Evolutionary conservation across 2,113 vertebrate species (phyloP).

Genomic region (Sisor rabdophorus): DNA sequence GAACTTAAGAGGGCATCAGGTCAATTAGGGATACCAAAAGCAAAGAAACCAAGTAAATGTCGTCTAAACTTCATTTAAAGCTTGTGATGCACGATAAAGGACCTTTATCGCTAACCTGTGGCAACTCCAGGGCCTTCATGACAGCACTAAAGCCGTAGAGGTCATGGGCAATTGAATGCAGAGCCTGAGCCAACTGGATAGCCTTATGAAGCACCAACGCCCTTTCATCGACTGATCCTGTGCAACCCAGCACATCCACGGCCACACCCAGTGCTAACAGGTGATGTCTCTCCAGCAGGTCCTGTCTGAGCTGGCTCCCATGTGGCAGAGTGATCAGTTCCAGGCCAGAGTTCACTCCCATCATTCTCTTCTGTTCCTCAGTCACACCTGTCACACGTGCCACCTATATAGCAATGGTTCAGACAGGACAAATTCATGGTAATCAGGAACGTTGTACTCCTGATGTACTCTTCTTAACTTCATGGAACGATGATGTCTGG

Average conservation of each 20-base stretch:
- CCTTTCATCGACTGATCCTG: slow-evolving; percentile 73
- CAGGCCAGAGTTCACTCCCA: slow-evolving; percentile 81
- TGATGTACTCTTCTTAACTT: background rate
- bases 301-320: slow-evolving; percentile 75
- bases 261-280: slow-evolving; percentile 74
- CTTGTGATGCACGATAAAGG: background rate
- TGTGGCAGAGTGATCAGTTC: slow-evolving; percentile 83
- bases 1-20: background rate
- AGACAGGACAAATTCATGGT: background rate
- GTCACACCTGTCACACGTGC: slow-evolving; percentile 74
- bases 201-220: slow-evolving; percentile 72
- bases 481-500: background rate
- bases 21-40: background rate
- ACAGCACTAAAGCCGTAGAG: slow-evolving; percentile 80
- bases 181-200: slow-evolving; percentile 73
- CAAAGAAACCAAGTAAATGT: background rate
- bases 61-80: background rate
- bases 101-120: slow-evolving; percentile 70
- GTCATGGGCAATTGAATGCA: slow-evolving; percentile 70
- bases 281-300: slow-evolving; percentile 82
- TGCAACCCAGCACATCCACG: slow-evolving; percentile 82
- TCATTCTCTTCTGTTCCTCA: slow-evolving; percentile 67
- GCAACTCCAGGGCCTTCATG: slow-evolving; percentile 82
- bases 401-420: slow-evolving; percentile 61
- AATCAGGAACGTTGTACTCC: background rate